These are phyloP conservation scores for Hedya salicella DNA, from an alignment of 2,888 invertebrate species.

Conservation along the genomic window DNA sequence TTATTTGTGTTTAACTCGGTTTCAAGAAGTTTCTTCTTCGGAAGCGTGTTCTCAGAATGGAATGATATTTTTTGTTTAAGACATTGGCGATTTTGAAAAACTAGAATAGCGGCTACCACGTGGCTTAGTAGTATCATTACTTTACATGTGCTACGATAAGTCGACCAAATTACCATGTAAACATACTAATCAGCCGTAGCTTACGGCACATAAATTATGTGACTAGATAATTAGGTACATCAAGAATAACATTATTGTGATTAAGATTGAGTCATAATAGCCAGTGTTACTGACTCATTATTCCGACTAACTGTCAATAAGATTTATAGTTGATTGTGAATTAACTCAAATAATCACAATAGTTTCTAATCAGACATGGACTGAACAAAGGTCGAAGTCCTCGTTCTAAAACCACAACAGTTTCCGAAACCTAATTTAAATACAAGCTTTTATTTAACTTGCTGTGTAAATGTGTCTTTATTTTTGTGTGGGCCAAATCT, in stretches of 20 bases:
- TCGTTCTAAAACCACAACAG: neutral
- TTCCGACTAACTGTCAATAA: constrained; percentile 10
- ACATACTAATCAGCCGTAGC: neutral
- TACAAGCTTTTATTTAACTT: too few species aligned
- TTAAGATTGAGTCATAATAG: constrained; percentile 11
- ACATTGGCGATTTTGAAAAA: too few species aligned
- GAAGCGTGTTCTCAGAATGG: too few species aligned
- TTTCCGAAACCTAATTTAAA: neutral
- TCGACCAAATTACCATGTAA: neutral
- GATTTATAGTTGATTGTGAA: constrained; percentile 12
- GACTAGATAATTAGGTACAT: neutral
- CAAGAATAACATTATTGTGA: neutral
- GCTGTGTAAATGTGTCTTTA: too few species aligned
- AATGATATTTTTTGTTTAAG: too few species aligned
- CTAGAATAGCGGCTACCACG: too few species aligned
- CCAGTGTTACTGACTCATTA: constrained; percentile 16
- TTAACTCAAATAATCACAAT: neutral
- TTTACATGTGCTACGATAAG: too few species aligned
- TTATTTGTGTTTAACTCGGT: too few species aligned
- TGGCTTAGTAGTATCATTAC: too few species aligned
- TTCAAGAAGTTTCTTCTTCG: too few species aligned
- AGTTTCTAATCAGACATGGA: neutral
- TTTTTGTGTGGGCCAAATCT: too few species aligned
- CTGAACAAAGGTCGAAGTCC: neutral
- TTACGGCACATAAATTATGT: neutral